Percentiles rank a stretch among this genome's conserved stretches.
These are phyloP conservation scores for Spea bombifrons DNA, from an alignment of 2,113 vertebrate genomes.

Conservation along the genomic window DNA sequence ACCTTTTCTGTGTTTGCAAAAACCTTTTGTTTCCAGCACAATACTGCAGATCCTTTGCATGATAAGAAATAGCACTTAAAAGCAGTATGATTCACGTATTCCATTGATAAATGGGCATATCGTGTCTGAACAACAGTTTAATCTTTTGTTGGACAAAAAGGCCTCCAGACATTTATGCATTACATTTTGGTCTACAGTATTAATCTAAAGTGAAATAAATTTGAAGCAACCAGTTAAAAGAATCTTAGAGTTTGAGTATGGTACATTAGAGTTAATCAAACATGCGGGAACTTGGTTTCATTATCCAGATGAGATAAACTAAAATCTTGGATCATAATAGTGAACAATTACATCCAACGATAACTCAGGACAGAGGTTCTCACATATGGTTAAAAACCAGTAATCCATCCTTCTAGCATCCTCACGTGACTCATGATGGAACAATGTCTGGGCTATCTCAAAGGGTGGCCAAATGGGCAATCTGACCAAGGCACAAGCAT, in stretches of 20 bases:
- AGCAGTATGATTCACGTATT: not conserved
- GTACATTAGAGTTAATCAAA: not conserved
- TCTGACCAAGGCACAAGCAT: too few relatives aligned
- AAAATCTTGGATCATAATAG: not conserved
- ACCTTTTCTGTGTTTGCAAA: slow-evolving; percentile 14
- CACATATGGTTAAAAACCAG: too few relatives aligned
- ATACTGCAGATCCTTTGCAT: slow-evolving; percentile 13
- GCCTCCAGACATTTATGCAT: slow-evolving; percentile 5
- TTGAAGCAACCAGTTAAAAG: not conserved
- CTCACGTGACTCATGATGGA: too few relatives aligned
- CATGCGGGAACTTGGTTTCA: not conserved
- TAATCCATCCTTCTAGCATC: too few relatives aligned
- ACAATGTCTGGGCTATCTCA: too few relatives aligned
- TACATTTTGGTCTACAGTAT: slow-evolving; percentile 9
- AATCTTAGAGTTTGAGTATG: not conserved
- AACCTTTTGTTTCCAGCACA: not conserved
- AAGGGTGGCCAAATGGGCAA: too few relatives aligned
- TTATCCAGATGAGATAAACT: not conserved
- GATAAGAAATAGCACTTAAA: slow-evolving; percentile 15
- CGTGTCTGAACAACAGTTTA: slow-evolving; percentile 6
- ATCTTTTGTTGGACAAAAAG: slow-evolving; percentile 15
- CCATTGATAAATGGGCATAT: slow-evolving; percentile 6
- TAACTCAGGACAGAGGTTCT: too few relatives aligned
- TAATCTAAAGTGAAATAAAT: slow-evolving; percentile 2
- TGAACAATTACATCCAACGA: too few relatives aligned